Base-by-base conservation (phyloP, 2,888 invertebrate species). In the Corbicula japonica region DNA sequence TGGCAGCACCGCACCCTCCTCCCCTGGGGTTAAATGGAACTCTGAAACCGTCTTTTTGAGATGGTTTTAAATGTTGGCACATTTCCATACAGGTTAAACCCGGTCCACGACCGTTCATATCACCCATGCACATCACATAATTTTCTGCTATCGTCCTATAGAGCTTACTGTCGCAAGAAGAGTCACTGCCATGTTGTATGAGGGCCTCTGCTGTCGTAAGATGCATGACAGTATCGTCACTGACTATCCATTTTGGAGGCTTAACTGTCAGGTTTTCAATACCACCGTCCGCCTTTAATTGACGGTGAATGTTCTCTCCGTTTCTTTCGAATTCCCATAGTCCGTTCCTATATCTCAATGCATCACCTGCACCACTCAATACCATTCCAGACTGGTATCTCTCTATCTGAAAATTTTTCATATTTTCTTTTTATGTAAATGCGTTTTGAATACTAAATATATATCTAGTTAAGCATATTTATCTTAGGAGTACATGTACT, bases 151-250 rank as follows among this genome's bases (percentile, higher is more conserved):
- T 50, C 8, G 54, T 66, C 2, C 23, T 35, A 56, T 85, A 91
- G 21, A 90, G 72, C n/a, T n/a, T n/a, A n/a, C n/a, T n/a, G n/a
- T n/a, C n/a, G n/a, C n/a, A n/a, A n/a, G n/a, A n/a, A n/a, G n/a
- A n/a, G n/a, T n/a, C 1, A 74, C 50, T 50, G 81, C 86, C 50
- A 15, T 50, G 15, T 8, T 54, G 15, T 15, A 23, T 28, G 18
- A 54, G 54, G 8, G 30, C 54, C 15, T 54, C 32, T 30, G 77
- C 81, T 32, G 91, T 91, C 12, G 93, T 92, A 15, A 93, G 69
- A 83, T 92, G 92, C 90, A 93, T 90, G 2, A 93, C 91, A 5
- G 93, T 93, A 65, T 93, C 93, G 85, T 93, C 93, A 85, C 92
- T 92, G 2, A 93, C 90, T 18, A 71, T 83, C 91, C 91, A 93